phyloP scores from a whole-genome alignment of 2,888 invertebrate species.

The Andrena fulva region DNA sequence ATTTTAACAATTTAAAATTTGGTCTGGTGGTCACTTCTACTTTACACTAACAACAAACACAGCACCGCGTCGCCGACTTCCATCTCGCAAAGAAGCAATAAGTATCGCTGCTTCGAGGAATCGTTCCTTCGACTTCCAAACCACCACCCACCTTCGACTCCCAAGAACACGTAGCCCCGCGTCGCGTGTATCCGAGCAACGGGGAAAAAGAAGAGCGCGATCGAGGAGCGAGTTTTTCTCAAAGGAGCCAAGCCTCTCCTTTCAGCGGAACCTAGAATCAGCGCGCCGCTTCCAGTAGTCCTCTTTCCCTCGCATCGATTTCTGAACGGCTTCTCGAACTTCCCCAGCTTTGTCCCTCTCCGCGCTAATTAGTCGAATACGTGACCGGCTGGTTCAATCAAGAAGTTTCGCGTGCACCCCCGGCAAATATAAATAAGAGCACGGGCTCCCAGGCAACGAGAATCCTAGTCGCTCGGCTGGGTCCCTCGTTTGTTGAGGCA shows the following conservation, averaged over 20 bases:
- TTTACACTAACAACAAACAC: too few relatives aligned
- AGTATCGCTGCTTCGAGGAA: too few relatives aligned
- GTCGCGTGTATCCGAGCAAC: background rate
- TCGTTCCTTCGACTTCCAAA: too few relatives aligned
- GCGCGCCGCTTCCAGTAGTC: background rate
- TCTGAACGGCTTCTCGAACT: background rate
- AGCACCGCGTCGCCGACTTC: too few relatives aligned
- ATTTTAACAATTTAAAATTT: too few relatives aligned
- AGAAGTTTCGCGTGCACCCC: slow-evolving; percentile 29
- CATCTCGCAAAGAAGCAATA: background rate
- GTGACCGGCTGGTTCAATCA: slow-evolving; percentile 23
- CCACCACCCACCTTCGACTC: too few relatives aligned
- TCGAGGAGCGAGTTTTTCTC: background rate
- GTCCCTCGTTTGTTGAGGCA: slow-evolving; percentile 17
- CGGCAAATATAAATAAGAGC: slow-evolving; percentile 39
- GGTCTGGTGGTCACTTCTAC: too few relatives aligned
- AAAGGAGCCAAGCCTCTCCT: background rate
- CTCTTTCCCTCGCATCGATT: background rate
- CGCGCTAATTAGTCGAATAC: slow-evolving; percentile 38
- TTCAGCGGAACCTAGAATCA: background rate
- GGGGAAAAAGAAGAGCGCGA: background rate
- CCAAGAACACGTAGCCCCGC: background rate
- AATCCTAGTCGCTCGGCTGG: background rate
- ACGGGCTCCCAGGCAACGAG: slow-evolving; percentile 21
- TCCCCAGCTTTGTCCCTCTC: background rate